These are phyloP conservation scores for Parauchenoglanis ngamensis DNA, from an alignment of 2,797 vertebrate species.

Conservation along the genomic window DNA sequence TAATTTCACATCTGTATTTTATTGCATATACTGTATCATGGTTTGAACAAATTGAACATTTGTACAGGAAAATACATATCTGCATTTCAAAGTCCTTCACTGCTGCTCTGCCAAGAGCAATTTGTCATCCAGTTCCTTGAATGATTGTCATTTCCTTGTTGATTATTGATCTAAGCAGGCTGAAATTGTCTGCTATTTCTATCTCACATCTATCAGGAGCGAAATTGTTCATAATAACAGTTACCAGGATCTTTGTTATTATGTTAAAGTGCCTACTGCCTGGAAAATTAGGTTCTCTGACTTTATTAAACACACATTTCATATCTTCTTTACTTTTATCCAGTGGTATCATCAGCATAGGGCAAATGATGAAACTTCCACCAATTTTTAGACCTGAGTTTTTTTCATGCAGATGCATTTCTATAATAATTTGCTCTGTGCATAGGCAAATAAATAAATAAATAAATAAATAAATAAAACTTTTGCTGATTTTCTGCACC, in stretches of 20 bases:
- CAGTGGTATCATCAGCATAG: background rate
- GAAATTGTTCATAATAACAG: background rate
- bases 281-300: background rate
- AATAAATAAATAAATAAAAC: background rate
- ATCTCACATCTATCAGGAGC: background rate
- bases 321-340: background rate
- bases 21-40: constrained; percentile 4
- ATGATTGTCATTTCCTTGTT: constrained; percentile 1
- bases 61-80: constrained; percentile 2
- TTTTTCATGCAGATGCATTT: background rate
- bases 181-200: background rate
- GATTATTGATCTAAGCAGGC: background rate
- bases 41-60: background rate
- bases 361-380: background rate
- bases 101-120: background rate
- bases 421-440: background rate
- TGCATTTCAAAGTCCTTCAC: background rate
- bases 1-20: background rate
- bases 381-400: background rate
- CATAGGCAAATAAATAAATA: background rate
- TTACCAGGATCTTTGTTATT: background rate
- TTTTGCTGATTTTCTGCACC: background rate
- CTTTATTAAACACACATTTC: constrained; percentile 9
- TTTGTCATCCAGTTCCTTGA: constrained; percentile 1
- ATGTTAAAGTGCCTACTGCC: background rate